These are phyloP conservation scores for Lasius platythorax DNA, from an alignment of 2,888 invertebrate genomes.

Conservation along the genomic window DNA sequence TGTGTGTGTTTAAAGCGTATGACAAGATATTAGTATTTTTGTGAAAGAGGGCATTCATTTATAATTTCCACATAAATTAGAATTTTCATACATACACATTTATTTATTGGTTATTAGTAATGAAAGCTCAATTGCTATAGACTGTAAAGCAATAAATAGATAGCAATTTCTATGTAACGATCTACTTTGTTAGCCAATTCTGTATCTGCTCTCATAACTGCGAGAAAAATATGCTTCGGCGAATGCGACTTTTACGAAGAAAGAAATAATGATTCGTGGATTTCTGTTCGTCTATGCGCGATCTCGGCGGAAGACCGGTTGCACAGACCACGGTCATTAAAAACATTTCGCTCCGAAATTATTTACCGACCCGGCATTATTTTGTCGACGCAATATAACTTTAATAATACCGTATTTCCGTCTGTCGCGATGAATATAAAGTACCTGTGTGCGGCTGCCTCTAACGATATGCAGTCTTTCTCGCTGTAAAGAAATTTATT, in stretches of 20 bases:
- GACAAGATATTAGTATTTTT: not conserved
- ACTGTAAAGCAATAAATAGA: not conserved
- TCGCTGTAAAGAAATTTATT: slow-evolving; percentile 35
- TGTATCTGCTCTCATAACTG: not conserved
- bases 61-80: not conserved
- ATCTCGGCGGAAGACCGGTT: slow-evolving; percentile 62
- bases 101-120: slow-evolving; percentile 7
- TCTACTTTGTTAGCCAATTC: not conserved
- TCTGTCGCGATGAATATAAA: slow-evolving; percentile 40
- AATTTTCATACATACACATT: not conserved
- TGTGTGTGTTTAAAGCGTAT: not conserved
- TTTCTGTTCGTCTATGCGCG: not conserved
- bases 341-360: slow-evolving; percentile 61
- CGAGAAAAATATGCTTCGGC: not conserved
- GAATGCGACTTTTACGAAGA: not conserved
- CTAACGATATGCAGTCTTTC: slow-evolving; percentile 18
- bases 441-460: slow-evolving; percentile 15
- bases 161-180: not conserved
- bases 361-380: slow-evolving; percentile 68
- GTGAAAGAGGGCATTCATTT: not conserved
- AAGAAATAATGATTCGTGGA: not conserved
- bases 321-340: slow-evolving; percentile 61
- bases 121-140: not conserved
- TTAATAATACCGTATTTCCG: slow-evolving; percentile 60
- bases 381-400: slow-evolving; percentile 37